A percentile compares a stretch with the other conserved stretches of the same genome.
phyloP scores from a whole-genome alignment of 2,888 invertebrate genomes.

The Sphinx pinastri region DNA sequence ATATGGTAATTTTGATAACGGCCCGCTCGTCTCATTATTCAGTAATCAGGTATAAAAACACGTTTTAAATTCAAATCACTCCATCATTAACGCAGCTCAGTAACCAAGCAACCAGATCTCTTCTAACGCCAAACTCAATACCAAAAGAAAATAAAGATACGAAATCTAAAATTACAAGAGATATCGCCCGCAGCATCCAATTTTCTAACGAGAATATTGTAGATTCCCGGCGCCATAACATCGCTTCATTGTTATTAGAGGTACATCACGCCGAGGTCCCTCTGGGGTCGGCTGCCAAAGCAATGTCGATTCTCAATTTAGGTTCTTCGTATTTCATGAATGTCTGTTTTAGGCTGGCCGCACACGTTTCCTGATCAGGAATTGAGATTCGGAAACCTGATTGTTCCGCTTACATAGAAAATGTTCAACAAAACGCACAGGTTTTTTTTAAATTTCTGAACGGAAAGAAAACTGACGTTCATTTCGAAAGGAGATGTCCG shows the following conservation, averaged over 20 bases:
- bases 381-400: too few relatives aligned
- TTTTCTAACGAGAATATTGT: conserved; percentile 25
- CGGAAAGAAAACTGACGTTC: too few relatives aligned
- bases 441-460: too few relatives aligned
- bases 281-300: not conserved
- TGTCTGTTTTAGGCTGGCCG: too few relatives aligned
- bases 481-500: too few relatives aligned
- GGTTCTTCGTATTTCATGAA: not conserved
- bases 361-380: too few relatives aligned
- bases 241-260: not conserved
- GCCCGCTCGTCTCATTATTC: too few relatives aligned
- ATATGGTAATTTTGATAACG: too few relatives aligned
- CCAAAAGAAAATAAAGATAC: conserved; percentile 6
- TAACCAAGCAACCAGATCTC: not conserved
- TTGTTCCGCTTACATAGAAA: too few relatives aligned
- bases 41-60: too few relatives aligned
- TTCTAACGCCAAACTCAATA: not conserved
- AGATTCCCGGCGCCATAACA: conserved; percentile 1
- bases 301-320: conserved; percentile 1
- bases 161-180: conserved; percentile 15
- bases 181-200: conserved; percentile 12
- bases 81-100: not conserved
- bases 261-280: conserved; percentile 4
- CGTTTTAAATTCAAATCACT: not conserved
- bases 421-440: too few relatives aligned